Evolutionary conservation across 2,113 vertebrate genomes (phyloP).

Genomic region (Cavia aperea): DNA sequence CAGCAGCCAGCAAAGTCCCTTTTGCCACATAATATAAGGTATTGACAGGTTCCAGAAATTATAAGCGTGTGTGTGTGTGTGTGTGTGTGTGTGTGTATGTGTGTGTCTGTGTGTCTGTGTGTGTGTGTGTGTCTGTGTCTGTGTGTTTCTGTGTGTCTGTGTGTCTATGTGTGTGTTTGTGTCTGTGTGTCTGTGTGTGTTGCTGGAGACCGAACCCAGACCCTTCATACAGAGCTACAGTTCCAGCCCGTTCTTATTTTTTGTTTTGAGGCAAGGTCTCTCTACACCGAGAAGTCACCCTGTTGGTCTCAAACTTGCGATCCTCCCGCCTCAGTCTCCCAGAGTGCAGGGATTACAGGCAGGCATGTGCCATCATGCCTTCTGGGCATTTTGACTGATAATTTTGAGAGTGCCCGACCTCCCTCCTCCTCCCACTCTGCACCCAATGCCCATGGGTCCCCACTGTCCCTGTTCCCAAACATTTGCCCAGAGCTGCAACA

Average conservation of each 20-base stretch:
- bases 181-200: too few relatives aligned
- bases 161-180: too few relatives aligned
- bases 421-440: neutral
- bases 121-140: too few relatives aligned
- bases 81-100: neutral
- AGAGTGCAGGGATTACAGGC: neutral
- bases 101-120: neutral
- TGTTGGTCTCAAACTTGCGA: neutral
- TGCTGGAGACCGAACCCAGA: too few relatives aligned
- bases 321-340: neutral
- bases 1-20: neutral
- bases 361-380: neutral
- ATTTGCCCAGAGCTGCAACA: rapidly evolving
- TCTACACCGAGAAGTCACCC: too few relatives aligned
- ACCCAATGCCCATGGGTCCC: neutral
- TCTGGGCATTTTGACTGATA: neutral
- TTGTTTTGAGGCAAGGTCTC: too few relatives aligned
- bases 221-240: too few relatives aligned
- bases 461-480: neutral
- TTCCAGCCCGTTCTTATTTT: too few relatives aligned
- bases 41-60: neutral
- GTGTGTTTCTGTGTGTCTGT: too few relatives aligned
- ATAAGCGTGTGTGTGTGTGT: too few relatives aligned
- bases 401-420: neutral
- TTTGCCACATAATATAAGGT: neutral